A percentile compares a stretch with the other conserved stretches of the same genome.
Evolutionary conservation across 35 echinoderm and acorn worm genomes (phyloP).

Genomic region (Apostichopus californicus): DNA sequence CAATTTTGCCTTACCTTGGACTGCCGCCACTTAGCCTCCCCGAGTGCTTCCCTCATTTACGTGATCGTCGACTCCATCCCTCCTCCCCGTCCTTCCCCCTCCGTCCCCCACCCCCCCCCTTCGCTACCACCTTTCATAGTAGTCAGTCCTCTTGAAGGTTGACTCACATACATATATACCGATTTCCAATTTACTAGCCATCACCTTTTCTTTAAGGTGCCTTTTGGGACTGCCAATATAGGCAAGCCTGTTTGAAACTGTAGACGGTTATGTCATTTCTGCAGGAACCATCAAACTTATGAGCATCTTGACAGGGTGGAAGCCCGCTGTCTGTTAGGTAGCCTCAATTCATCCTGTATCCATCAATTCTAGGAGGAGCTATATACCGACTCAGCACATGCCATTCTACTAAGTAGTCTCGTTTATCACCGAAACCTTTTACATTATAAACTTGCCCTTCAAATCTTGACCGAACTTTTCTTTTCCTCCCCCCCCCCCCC

Average conservation of each 20-base stretch:
- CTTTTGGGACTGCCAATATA: no score
- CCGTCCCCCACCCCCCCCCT: no score
- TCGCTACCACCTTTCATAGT: no score
- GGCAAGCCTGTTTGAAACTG: neutral
- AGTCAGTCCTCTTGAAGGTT: no score
- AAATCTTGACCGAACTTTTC: neutral
- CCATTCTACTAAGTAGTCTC: slow-evolving; percentile 31
- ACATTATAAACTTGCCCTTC: neutral
- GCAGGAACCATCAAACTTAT: neutral
- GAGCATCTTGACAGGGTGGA: neutral
- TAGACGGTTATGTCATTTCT: neutral
- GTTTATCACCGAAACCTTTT: slow-evolving; percentile 29
- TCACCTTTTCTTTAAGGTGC: no score
- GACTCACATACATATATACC: no score
- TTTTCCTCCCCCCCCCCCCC: neutral
- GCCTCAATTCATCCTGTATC: neutral
- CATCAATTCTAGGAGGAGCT: slow-evolving; percentile 16
- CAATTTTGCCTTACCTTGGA: neutral
- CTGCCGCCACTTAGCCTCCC: neutral
- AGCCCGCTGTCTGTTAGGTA: neutral
- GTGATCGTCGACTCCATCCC: neutral
- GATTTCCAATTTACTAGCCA: no score
- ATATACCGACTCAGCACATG: neutral
- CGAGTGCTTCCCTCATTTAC: neutral
- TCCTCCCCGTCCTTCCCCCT: neutral